These are phyloP conservation scores for Melinopterus prodromus DNA, from an alignment of 2,888 invertebrate species.

Conservation along the genomic window DNA sequence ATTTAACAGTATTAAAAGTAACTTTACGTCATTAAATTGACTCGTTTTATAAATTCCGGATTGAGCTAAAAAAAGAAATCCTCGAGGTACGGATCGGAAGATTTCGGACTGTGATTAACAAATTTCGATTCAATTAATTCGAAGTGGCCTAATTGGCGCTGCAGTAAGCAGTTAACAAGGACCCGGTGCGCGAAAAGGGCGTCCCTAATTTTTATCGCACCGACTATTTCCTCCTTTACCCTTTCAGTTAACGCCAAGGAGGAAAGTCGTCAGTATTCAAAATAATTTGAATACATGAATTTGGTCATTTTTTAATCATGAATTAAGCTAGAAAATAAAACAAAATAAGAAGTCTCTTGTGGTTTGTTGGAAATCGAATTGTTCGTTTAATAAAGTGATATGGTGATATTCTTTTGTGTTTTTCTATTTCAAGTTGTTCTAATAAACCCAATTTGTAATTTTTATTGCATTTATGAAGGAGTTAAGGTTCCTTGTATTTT, in stretches of 20 bases:
- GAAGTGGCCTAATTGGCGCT: constrained; percentile 26
- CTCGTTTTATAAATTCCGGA: not conserved
- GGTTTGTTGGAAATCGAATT: too few species aligned
- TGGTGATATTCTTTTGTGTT: too few species aligned
- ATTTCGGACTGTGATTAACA: constrained; percentile 33
- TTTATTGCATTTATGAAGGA: too few species aligned
- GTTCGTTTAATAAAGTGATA: too few species aligned
- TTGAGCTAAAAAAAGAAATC: not conserved
- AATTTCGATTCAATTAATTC: constrained; percentile 32
- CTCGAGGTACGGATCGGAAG: not conserved
- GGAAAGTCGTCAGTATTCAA: not conserved
- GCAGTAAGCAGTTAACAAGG: constrained; percentile 29
- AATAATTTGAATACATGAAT: too few species aligned
- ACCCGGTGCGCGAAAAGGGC: not conserved
- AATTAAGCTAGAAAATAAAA: too few species aligned
- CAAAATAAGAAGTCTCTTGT: too few species aligned
- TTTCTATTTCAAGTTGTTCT: too few species aligned
- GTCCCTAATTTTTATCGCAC: constrained; percentile 29
- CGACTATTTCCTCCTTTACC: not conserved
- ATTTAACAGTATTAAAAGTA: not conserved
- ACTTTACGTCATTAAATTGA: not conserved
- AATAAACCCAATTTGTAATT: too few species aligned
- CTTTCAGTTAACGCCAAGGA: not conserved
- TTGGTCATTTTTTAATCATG: too few species aligned
- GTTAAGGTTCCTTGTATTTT: too few species aligned